A percentile compares a stretch with the other conserved stretches of the same genome.
phyloP scores from a whole-genome alignment of 2,888 invertebrate species.

The Drosophila falleni region DNA sequence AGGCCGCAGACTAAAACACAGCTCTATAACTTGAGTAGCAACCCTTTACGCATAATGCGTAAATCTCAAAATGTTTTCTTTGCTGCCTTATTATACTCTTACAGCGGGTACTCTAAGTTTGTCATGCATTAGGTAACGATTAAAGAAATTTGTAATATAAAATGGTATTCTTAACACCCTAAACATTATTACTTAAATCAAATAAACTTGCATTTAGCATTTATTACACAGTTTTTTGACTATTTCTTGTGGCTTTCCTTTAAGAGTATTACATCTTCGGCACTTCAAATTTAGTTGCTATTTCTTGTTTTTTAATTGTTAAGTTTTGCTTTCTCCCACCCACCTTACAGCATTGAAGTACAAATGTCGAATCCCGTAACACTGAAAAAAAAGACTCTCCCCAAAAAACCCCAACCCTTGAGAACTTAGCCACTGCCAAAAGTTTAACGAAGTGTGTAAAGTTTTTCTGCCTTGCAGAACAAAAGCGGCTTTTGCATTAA shows the following conservation, averaged over 20 bases:
- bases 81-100: slow-evolving; percentile 54
- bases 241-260: not conserved
- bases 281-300: not conserved
- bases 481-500: slow-evolving; percentile 78
- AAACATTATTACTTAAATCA: too few species aligned
- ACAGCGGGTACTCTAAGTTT: not conserved
- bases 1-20: slow-evolving; percentile 39
- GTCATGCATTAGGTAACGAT: not conserved
- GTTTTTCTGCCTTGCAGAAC: slow-evolving; percentile 57
- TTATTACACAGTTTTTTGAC: too few species aligned
- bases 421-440: slow-evolving; percentile 53
- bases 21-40: slow-evolving; percentile 44
- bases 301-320: slow-evolving; percentile 76
- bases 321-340: slow-evolving; percentile 72
- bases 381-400: slow-evolving; percentile 6
- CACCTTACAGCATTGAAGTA: not conserved
- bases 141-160: not conserved
- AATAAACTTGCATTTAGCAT: too few species aligned
- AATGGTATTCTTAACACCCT: too few species aligned
- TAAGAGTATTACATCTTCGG: not conserved
- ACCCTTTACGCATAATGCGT: slow-evolving; percentile 76
- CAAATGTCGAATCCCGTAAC: slow-evolving; percentile 37
- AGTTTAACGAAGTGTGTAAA: slow-evolving; percentile 83
- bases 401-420: slow-evolving; percentile 23
- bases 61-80: slow-evolving; percentile 80